Percentiles rank a stretch among this genome's conserved stretches.
These are phyloP conservation scores for Lacerta viridis DNA, from an alignment of 2,797 vertebrate species.

Conservation along the genomic window DNA sequence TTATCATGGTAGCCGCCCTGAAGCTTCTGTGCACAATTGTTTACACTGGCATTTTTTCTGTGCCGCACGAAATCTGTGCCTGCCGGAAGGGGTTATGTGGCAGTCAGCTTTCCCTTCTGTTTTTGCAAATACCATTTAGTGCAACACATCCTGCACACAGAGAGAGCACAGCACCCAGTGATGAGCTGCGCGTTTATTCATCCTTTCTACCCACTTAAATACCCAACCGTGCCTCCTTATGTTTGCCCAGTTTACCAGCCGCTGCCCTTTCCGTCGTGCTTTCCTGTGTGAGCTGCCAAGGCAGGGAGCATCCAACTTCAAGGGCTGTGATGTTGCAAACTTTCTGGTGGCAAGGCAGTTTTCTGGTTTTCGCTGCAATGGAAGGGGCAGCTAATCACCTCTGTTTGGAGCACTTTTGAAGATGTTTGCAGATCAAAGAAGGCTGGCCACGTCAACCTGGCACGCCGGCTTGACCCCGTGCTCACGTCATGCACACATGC, in stretches of 20 bases:
- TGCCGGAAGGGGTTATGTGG: accelerated
- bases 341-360: background rate
- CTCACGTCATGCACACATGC: too few relatives aligned
- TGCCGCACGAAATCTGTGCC: background rate
- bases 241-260: background rate
- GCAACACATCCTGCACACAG: background rate
- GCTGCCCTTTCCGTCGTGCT: accelerated
- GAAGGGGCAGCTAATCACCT: accelerated
- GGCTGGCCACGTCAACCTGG: too few relatives aligned
- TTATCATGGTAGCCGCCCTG: background rate
- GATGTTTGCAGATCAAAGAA: too few relatives aligned
- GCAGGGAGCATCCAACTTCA: accelerated
- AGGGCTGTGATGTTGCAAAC: background rate
- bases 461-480: too few relatives aligned
- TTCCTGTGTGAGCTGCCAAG: accelerated
- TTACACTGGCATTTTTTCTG: background rate
- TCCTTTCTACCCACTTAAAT: accelerated
- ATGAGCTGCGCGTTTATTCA: accelerated
- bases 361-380: background rate
- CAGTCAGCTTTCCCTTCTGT: accelerated
- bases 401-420: background rate
- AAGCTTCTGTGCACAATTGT: background rate
- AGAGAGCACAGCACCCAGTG: background rate
- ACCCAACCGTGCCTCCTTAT: background rate
- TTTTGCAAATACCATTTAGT: background rate